Conservation (phyloP, 2,113 vertebrate species). For the Semicossyphus pulcher region DNA sequence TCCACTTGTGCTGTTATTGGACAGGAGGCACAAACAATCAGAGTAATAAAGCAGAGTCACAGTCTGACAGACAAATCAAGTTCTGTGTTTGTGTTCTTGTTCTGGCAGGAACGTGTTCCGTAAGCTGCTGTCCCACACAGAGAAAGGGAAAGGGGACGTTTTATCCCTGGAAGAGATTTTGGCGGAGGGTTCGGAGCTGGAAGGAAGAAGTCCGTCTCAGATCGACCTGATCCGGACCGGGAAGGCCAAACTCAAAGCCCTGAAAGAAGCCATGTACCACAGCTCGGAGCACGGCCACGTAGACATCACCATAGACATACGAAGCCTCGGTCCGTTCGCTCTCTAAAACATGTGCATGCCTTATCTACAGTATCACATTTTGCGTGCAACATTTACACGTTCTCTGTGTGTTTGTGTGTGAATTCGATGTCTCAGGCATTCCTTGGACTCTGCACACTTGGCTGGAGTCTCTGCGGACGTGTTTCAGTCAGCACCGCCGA, state of each 20-base stretch:
- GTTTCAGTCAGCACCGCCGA: slow-evolving; percentile 93
- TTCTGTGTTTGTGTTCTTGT: neutral
- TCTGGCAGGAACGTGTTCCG: slow-evolving; percentile 93
- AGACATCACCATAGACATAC: slow-evolving; percentile 96
- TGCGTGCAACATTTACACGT: neutral
- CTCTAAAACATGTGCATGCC: neutral
- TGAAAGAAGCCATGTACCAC: slow-evolving; percentile 99
- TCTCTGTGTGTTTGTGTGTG: neutral
- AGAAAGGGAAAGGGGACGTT: slow-evolving; percentile 94
- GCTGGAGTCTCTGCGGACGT: slow-evolving; percentile 93
- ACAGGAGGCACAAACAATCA: neutral
- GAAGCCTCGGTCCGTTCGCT: slow-evolving; percentile 90
- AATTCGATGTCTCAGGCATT: slow-evolving; percentile 82
- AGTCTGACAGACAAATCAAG: neutral
- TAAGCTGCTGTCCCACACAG: slow-evolving; percentile 93
- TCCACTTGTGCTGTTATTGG: neutral
- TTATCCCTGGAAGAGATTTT: slow-evolving; percentile 97
- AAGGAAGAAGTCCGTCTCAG: slow-evolving; percentile 85
- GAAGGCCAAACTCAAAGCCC: slow-evolving; percentile 95
- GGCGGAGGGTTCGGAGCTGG: slow-evolving; percentile 92
- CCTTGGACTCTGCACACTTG: slow-evolving; percentile 97
- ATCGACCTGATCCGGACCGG: slow-evolving; percentile 89
- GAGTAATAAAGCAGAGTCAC: neutral
- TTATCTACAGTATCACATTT: too few species aligned
- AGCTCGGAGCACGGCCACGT: slow-evolving; percentile 95